Percentiles rank a stretch among this genome's conserved stretches.
These are phyloP conservation scores for Glyptemys insculpta DNA, from an alignment of 2,797 vertebrate genomes.

Conservation along the genomic window DNA sequence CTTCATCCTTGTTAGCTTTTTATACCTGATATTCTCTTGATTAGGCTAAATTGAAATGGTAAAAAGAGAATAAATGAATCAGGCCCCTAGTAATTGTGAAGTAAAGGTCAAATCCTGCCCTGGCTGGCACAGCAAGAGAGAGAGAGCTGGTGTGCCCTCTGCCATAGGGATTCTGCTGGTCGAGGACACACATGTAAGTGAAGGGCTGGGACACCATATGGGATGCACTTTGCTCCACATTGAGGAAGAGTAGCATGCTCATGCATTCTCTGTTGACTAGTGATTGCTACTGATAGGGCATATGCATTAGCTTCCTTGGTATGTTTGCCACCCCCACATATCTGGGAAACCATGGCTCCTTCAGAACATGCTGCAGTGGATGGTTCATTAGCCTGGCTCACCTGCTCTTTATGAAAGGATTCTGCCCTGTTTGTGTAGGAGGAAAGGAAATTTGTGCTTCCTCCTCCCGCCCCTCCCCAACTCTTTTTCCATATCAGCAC, in stretches of 20 bases:
- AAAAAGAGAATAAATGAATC: slow-evolving; percentile 26
- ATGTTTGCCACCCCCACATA: background rate
- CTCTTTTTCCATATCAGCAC: slow-evolving; percentile 62
- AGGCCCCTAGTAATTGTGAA: slow-evolving; percentile 30
- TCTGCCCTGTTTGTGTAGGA: background rate
- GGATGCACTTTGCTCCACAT: background rate
- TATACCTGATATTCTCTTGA: slow-evolving; percentile 14
- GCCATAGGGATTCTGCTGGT: background rate
- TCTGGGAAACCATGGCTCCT: background rate
- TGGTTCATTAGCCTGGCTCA: slow-evolving; percentile 15
- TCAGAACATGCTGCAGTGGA: slow-evolving; percentile 17
- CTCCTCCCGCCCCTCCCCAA: background rate
- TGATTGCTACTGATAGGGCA: background rate
- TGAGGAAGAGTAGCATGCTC: rapidly evolving
- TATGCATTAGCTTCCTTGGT: background rate
- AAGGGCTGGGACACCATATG: background rate
- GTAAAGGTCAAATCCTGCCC: background rate
- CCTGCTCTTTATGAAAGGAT: background rate
- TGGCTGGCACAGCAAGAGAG: background rate
- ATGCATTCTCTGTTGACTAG: background rate
- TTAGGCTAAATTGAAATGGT: slow-evolving; percentile 38
- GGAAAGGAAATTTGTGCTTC: slow-evolving; percentile 52
- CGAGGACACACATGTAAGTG: background rate
- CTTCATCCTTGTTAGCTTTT: background rate
- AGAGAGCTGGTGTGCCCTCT: background rate